Base-by-base conservation (phyloP, 2,797 vertebrate genomes). In the Myotis myotis region DNA sequence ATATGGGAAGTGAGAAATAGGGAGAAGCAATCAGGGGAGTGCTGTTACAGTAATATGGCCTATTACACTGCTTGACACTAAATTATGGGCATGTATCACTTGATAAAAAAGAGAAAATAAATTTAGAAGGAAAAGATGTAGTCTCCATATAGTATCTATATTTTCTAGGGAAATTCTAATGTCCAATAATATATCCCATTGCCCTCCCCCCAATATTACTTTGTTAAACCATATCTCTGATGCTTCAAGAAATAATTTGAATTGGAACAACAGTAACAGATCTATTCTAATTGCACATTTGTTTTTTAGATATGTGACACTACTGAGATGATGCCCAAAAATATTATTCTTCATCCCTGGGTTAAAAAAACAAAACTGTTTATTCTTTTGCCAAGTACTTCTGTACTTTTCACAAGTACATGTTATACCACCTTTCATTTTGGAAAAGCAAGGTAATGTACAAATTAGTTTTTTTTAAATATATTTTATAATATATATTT, bases 401-500 rank as follows among this genome's bases (percentile, higher is more conserved):
- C 36, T 2, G 30, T 91, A 44, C 41, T 96, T 85, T n/a, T 33
- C 44, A 88, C 33, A 86, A 51, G 47, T 30, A 0, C 20, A n/a
- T 51, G 2, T 64, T 86, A 51, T 70, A 53, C 53, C 3, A 44
- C 20, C 16, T 82, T 44, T 10, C 19, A 51, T 82, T 91, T 93
- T 89, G 13, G 38, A 81, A 96, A 92, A 72, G 20, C 33, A 94
- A 85, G 53, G 28, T 38, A 55, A 68, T 64, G 5, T 85, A n/a
- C 33, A 83, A 85, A n/a, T 88, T 95, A 86, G 28, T 94, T 93
- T 83, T 82, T 44, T 41, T 41, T 5, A n/a, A n/a, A n/a, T n/a
- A n/a, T n/a, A n/a, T n/a, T n/a, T n/a, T n/a, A n/a, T n/a, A n/a
- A n/a, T n/a, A n/a, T n/a, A n/a, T n/a, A n/a, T n/a, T n/a, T n/a